Evolutionary conservation across 2,888 invertebrate species (phyloP), one percentile per base, ranked within the genome.

Genomic region (Horisme vitalbata): DNA sequence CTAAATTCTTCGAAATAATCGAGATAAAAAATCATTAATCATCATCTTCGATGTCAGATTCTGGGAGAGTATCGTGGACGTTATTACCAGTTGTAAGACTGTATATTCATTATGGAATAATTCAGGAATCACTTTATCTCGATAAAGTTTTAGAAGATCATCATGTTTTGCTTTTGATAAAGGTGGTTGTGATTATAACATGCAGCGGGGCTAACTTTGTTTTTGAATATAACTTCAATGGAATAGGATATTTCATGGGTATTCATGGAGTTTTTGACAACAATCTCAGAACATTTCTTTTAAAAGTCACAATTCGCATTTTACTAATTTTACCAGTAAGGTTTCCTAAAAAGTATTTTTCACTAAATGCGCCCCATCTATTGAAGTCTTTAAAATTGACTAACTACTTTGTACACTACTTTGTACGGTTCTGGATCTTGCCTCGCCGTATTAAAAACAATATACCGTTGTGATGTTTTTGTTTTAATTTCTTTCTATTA

Each of bases 381-480:
- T 55, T 34, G 46, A 63, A 61, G 24, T 53, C 51, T 45, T 57
- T 23, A 48, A 49, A 57, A 15, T 26, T 37, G 31, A 53, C 24
- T 21, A 9, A n/a, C 37, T 60, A 58, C n/a, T n/a, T n/a, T n/a
- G n/a, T n/a, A n/a, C n/a, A n/a, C n/a, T 23, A 61, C 60, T 0
- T 55, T 31, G 13, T 53, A 61, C 4, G 60, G 60, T 1, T 4
- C 12, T 4, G 55, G 59, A 12, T 58, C 37, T 31, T 62, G 35
- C 47, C 62, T 50, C 11, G 64, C 60, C 8, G 52, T 55, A 6
- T 30, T 12, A 52, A 60, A 60, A n/a, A 64, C 43, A 11, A 64
- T 71, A 33, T 47, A 49, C 66, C 67, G 70, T 55, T 71, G 65
- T 20, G 68, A 70, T 36, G 68, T 57, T 60, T 41, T 52, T 60